These are phyloP conservation scores for Montipora cactus DNA, from an alignment of 64 coral and sea anemone species.

Conservation along the genomic window DNA sequence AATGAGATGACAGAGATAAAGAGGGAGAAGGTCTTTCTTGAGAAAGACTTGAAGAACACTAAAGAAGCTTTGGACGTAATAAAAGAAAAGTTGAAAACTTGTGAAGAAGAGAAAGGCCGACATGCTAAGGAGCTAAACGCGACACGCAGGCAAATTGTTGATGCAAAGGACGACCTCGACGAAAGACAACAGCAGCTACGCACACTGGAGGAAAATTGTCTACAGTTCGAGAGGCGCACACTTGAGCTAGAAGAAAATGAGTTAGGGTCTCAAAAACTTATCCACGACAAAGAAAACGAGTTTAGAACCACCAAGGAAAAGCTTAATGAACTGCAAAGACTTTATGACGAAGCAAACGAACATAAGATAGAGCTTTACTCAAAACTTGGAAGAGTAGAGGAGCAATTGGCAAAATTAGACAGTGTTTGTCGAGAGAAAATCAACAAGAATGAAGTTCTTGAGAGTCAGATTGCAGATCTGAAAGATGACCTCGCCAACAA, in stretches of 20 bases:
- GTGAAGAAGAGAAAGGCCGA: conserved; percentile 71
- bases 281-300: conserved; percentile 64
- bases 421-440: conserved; percentile 29
- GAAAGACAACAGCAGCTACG: conserved; percentile 60
- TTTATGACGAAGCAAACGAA: conserved; percentile 45
- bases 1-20: conserved; percentile 70
- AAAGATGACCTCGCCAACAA: conserved; percentile 30
- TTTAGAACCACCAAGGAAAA: conserved; percentile 20
- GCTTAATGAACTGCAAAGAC: conserved; percentile 39
- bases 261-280: conserved; percentile 13
- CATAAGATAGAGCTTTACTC: conserved; percentile 48
- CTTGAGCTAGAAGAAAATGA: conserved; percentile 69
- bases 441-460: neutral
- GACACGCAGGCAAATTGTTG: conserved; percentile 56
- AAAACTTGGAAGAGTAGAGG: conserved; percentile 52
- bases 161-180: conserved; percentile 63
- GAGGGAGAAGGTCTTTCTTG: conserved; percentile 63
- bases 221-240: conserved; percentile 29
- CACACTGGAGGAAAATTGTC: conserved; percentile 53
- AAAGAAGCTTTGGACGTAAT: conserved; percentile 72
- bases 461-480: neutral
- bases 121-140: conserved; percentile 69
- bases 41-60: conserved; percentile 73
- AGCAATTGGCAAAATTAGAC: conserved; percentile 17
- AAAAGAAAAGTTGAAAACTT: conserved; percentile 50